Evolutionary conservation across 2,113 vertebrate genomes (phyloP), one percentile per base, ranked within the genome.

Genomic region (Ranitomeya imitator): DNA sequence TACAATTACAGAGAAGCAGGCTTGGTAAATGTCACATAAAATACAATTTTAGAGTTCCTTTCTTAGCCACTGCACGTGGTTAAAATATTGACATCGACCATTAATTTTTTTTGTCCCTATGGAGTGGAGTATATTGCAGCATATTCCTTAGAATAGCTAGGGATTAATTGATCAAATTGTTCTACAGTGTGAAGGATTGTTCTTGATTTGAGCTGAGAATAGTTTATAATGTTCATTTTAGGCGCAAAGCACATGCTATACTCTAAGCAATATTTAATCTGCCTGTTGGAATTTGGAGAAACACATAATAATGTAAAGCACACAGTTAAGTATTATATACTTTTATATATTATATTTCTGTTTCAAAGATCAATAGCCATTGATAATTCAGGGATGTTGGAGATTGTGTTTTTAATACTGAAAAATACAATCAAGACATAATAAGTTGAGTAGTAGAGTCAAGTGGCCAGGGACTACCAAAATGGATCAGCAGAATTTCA

Each of bases 151-250:
- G 14, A 45, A 74, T 51, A 9, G 31, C 71, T 45, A 23, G 71
- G 37, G 71, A 74, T 18, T 74, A 37, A 74, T 74, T 74, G 71
- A 74, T 18, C 71, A 74, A 16, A 74, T 51, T 74, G 71, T 45
- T 74, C 37, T 16, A 74, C 45, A 45, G 71, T 74, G 71, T 74
- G 45, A 74, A 31, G 19, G 71, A 74, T 74, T 16, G 31, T 45
- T 73, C 7, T 2, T 37, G 45, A 74, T 74, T 18, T 18, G 5
- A 45, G 71, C 16, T 37, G 31, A 74, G 71, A 51, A 37, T 74
- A 74, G 16, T 19, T 74, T 74, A 31, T 18, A 10, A 74, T 31
- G 8, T 74, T 74, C 10, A 14, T 9, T 8, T 37, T 73, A 31
- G 37, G 14, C 51, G 71, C 31, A 73, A 37, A 73, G 31, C 69